Evolutionary conservation across 2,113 vertebrate species (phyloP).

Genomic region (Microtus oregoni): DNA sequence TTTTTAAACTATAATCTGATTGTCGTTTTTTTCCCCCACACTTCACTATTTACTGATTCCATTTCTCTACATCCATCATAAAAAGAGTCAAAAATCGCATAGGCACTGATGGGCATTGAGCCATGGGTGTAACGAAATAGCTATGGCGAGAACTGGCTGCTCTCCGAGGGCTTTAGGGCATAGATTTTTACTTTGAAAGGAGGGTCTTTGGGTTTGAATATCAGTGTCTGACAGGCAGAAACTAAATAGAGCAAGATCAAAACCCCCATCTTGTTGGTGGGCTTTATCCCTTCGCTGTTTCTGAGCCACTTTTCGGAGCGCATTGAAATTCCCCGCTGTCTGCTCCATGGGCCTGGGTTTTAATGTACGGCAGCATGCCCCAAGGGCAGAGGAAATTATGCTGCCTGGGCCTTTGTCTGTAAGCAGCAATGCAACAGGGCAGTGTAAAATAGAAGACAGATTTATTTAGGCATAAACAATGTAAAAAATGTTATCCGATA

Average conservation of each 20-base stretch:
- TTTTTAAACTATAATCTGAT: slow-evolving; percentile 60
- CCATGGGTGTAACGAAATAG: background rate
- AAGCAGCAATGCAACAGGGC: slow-evolving; percentile 74
- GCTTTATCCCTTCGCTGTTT: slow-evolving; percentile 55
- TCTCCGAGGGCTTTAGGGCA: background rate
- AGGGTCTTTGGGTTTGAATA: slow-evolving; percentile 50
- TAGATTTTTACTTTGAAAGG: slow-evolving; percentile 64
- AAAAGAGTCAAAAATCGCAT: slow-evolving; percentile 33
- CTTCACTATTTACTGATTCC: slow-evolving; percentile 49
- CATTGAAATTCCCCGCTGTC: slow-evolving; percentile 70
- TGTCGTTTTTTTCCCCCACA: background rate
- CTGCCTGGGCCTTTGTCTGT: slow-evolving; percentile 80
- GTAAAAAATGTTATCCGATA: slow-evolving; percentile 82
- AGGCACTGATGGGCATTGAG: background rate
- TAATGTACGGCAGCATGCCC: slow-evolving; percentile 70
- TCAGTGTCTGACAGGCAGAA: slow-evolving; percentile 52
- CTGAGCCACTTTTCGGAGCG: slow-evolving; percentile 50
- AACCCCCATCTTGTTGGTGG: slow-evolving; percentile 42
- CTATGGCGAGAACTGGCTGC: background rate
- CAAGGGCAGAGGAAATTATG: slow-evolving; percentile 80
- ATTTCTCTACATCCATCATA: background rate
- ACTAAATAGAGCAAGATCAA: slow-evolving; percentile 48
- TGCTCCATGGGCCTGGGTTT: slow-evolving; percentile 45
- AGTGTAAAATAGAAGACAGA: slow-evolving; percentile 81
- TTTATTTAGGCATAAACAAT: slow-evolving; percentile 84